A percentile compares a stretch with the other conserved stretches of the same genome.
phyloP scores from a whole-genome alignment of 2,888 invertebrate genomes.

The Thecocarcelia acutangulata region DNA sequence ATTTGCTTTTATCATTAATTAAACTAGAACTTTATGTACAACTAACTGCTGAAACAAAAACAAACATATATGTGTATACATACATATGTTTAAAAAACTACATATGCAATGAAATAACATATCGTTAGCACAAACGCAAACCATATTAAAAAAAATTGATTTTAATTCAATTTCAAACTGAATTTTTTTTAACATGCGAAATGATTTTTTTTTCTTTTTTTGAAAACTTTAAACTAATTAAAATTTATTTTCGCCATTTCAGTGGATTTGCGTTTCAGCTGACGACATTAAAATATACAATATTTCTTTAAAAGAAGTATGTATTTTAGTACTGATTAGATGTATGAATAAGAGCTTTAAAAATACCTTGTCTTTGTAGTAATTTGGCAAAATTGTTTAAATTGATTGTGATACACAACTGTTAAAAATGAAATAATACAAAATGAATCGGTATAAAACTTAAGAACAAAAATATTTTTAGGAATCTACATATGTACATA shows the following conservation, averaged over 20 bases:
- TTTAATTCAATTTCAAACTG: too few species aligned
- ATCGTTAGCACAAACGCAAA: too few species aligned
- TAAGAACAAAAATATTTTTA: slow-evolving; percentile 17
- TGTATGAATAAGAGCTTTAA: slow-evolving; percentile 60
- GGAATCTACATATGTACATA: not conserved
- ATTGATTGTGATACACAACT: slow-evolving; percentile 65
- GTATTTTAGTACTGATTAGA: slow-evolving; percentile 40
- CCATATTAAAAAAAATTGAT: too few species aligned
- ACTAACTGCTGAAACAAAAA: slow-evolving; percentile 1
- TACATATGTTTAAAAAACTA: not conserved
- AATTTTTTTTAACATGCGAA: too few species aligned
- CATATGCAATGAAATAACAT: too few species aligned
- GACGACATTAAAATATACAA: not conserved
- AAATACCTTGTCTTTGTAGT: slow-evolving; percentile 13
- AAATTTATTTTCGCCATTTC: not conserved
- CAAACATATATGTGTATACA: not conserved
- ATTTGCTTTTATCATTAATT: not conserved
- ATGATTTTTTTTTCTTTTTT: too few species aligned
- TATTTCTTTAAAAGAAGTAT: slow-evolving; percentile 52
- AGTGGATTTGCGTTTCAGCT: not conserved
- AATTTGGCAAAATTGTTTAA: slow-evolving; percentile 58
- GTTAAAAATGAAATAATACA: slow-evolving; percentile 49
- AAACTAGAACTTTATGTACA: slow-evolving; percentile 1
- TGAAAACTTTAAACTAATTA: not conserved
- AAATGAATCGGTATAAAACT: slow-evolving; percentile 1